Evolutionary conservation across 2,888 invertebrate genomes (phyloP).

Genomic region (Drosophila nr. fundita): DNA sequence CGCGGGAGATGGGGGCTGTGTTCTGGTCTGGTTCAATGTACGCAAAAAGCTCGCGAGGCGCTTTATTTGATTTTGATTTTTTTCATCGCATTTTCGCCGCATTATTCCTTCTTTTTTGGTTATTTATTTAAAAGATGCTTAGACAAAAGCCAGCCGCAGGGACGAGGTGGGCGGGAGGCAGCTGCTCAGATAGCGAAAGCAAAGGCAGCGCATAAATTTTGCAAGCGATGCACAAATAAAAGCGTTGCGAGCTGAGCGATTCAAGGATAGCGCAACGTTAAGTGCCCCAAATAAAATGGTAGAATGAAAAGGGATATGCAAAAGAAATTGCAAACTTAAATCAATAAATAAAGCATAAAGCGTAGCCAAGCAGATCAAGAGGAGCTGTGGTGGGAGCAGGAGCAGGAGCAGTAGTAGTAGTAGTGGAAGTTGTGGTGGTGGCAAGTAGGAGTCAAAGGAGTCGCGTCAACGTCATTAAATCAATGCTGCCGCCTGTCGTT

Average conservation of each 20-base stretch:
- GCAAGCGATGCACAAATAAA: constrained; percentile 62
- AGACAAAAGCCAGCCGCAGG: constrained; percentile 52
- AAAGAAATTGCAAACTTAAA: constrained; percentile 80
- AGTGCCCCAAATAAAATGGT: constrained; percentile 59
- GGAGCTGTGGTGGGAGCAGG: constrained; percentile 3
- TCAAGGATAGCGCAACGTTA: constrained; percentile 59
- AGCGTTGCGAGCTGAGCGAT: constrained; percentile 21
- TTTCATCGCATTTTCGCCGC: constrained; percentile 20
- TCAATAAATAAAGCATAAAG: constrained; percentile 82
- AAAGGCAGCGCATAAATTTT: constrained; percentile 78
- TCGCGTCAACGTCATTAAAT: constrained; percentile 83
- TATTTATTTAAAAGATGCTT: constrained; percentile 79
- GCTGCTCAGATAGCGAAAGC: constrained; percentile 50
- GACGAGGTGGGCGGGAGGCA: background rate
- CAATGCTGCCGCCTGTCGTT: constrained; percentile 77
- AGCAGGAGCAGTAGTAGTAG: background rate
- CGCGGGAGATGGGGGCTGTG: background rate
- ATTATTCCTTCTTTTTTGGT: constrained; percentile 37
- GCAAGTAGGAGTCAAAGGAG: constrained; percentile 52
- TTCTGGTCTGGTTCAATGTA: constrained; percentile 58
- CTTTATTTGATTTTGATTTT: constrained; percentile 35
- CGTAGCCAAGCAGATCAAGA: constrained; percentile 20
- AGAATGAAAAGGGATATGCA: constrained; percentile 47
- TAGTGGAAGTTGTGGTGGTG: background rate
- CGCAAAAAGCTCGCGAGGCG: constrained; percentile 32